Conservation (phyloP, 2,888 invertebrate genomes). For the Branchellion lobata region DNA sequence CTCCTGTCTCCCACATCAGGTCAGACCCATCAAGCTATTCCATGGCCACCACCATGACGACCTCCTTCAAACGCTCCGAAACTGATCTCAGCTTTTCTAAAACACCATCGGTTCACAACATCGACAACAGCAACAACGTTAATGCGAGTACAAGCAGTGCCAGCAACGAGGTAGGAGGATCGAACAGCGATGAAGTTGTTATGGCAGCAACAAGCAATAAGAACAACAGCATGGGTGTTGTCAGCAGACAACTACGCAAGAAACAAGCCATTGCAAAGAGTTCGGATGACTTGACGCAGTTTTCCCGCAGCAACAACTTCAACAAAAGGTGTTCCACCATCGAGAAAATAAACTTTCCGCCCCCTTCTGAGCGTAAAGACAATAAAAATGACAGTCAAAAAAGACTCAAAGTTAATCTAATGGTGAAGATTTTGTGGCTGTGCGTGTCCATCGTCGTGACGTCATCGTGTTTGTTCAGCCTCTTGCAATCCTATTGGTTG, state of each 20-base stretch:
- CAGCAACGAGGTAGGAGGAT: background rate
- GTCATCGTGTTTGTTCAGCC: slow-evolving; percentile 60
- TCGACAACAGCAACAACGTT: background rate
- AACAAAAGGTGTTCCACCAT: background rate
- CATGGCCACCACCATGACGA: slow-evolving; percentile 38
- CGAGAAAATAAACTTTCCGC: background rate
- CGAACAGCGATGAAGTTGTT: background rate
- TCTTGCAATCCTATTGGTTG: slow-evolving; percentile 63
- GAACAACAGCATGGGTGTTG: background rate
- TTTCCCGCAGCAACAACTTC: background rate
- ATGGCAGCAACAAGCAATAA: background rate
- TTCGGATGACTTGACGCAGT: background rate
- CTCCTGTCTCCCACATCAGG: slow-evolving; percentile 14
- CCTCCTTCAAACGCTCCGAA: slow-evolving; percentile 37
- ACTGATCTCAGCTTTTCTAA: slow-evolving; percentile 23
- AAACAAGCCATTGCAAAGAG: background rate
- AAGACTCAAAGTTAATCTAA: background rate
- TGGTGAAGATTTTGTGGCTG: slow-evolving; percentile 57
- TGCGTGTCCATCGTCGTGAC: slow-evolving; percentile 61
- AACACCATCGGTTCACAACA: slow-evolving; percentile 8
- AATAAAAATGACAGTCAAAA: background rate
- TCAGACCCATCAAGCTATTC: slow-evolving; percentile 35
- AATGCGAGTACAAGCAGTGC: background rate
- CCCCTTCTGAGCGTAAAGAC: background rate
- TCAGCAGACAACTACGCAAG: background rate